These are phyloP conservation scores for Drosophila suzukii DNA, from an alignment of 1,140 invertebrate species.

Conservation along the genomic window DNA sequence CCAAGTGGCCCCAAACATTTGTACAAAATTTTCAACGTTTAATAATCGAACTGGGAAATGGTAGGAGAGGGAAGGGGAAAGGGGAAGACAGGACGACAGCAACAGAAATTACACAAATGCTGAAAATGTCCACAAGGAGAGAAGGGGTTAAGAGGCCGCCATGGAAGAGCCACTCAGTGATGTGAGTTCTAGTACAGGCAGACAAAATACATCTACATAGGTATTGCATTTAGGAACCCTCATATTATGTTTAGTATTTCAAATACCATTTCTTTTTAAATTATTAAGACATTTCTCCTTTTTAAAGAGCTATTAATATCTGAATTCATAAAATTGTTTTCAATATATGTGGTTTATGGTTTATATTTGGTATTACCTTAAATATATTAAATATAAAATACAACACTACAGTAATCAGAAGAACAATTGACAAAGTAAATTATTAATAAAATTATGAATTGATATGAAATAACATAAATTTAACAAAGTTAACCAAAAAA, in stretches of 20 bases:
- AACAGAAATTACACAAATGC: slow-evolving; percentile 79
- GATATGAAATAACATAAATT: too few species aligned
- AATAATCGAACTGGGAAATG: slow-evolving; percentile 62
- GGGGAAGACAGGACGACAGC: slow-evolving; percentile 39
- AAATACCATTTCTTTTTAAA: not conserved
- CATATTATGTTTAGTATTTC: not conserved
- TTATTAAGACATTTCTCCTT: too few species aligned
- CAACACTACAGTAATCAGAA: too few species aligned
- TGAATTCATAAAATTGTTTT: too few species aligned
- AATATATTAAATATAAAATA: too few species aligned
- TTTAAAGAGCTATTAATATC: too few species aligned
- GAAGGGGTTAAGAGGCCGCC: slow-evolving; percentile 2
- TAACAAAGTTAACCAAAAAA: too few species aligned
- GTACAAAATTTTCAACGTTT: slow-evolving; percentile 65
- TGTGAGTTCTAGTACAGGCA: slow-evolving; percentile 7
- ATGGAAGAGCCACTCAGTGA: slow-evolving; percentile 34
- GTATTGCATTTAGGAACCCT: not conserved
- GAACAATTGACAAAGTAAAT: too few species aligned
- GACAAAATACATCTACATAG: not conserved
- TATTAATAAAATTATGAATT: too few species aligned
- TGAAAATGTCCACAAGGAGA: slow-evolving; percentile 32
- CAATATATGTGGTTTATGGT: too few species aligned
- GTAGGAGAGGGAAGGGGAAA: not conserved
- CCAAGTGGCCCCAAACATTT: slow-evolving; percentile 60
- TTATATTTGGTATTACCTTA: too few species aligned